These are phyloP conservation scores for Hippopotamyrus pictus DNA, from an alignment of 2,797 vertebrate species.

Conservation along the genomic window DNA sequence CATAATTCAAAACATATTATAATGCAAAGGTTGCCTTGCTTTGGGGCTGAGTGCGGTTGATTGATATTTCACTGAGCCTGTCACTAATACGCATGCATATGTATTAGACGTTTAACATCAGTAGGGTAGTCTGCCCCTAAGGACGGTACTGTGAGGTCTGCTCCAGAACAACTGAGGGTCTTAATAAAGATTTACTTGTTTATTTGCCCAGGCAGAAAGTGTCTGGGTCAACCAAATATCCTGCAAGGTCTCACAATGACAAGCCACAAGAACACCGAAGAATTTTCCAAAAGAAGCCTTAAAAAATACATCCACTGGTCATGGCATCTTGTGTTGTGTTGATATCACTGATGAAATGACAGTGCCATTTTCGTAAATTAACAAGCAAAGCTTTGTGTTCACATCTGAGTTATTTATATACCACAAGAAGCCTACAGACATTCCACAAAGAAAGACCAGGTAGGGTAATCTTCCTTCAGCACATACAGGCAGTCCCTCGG, in stretches of 20 bases:
- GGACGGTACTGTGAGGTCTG: not conserved
- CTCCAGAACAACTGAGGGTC: not conserved
- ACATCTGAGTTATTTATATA: not conserved
- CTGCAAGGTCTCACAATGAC: not conserved
- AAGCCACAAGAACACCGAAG: not conserved
- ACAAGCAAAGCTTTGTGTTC: not conserved
- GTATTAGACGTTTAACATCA: not conserved
- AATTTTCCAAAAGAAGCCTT: not conserved
- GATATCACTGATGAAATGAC: not conserved
- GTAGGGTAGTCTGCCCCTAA: not conserved
- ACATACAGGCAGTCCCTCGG: not conserved
- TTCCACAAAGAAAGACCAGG: not conserved
- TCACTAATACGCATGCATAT: not conserved
- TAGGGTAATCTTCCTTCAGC: not conserved
- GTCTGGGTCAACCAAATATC: not conserved
- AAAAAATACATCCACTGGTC: not conserved
- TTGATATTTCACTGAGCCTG: not conserved
- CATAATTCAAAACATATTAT: constrained; percentile 1
- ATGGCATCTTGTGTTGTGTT: not conserved
- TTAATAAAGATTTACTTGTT: not conserved
- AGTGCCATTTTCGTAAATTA: not conserved
- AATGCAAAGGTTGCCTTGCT: not conserved
- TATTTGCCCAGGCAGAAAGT: not conserved
- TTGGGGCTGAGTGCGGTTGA: not conserved
- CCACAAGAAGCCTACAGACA: not conserved